Percentiles rank a stretch among this genome's conserved stretches.
These are phyloP conservation scores for Bryconaethiops microstoma DNA, from an alignment of 2,797 vertebrate genomes.

Conservation along the genomic window DNA sequence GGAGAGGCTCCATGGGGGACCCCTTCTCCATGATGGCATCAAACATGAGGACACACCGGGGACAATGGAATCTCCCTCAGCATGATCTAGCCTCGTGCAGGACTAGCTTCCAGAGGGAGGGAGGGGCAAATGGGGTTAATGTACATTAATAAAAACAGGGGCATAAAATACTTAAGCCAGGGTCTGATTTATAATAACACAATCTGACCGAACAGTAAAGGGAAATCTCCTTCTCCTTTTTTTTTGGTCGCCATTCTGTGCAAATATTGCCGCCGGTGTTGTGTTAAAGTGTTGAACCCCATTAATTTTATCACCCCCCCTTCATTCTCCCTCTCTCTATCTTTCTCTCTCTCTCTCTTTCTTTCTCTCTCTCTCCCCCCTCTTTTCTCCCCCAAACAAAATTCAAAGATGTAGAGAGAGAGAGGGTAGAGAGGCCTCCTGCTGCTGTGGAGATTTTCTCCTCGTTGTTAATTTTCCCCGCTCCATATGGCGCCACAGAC, in stretches of 20 bases:
- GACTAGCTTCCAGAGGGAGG: conserved; percentile 59
- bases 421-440: conserved; percentile 82
- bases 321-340: conserved; percentile 30
- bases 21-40: conserved; percentile 72
- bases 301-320: conserved; percentile 99
- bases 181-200: conserved; percentile 88
- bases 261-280: conserved; percentile 98
- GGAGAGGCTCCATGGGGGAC: conserved; percentile 76
- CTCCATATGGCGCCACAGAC: conserved; percentile 99
- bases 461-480: conserved; percentile 99
- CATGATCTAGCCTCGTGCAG: conserved; percentile 67
- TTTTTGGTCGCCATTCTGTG: conserved; percentile 80
- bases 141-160: conserved; percentile 82
- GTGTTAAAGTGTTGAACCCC: conserved; percentile 97
- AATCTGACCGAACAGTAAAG: conserved; percentile 90
- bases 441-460: conserved; percentile 98
- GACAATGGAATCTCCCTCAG: conserved; percentile 80
- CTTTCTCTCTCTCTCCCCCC: conserved; percentile 89
- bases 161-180: conserved; percentile 82
- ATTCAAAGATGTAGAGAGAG: conserved; percentile 88
- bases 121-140: conserved; percentile 72
- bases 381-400: conserved; percentile 62
- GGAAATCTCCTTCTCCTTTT: conserved; percentile 64
- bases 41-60: conserved; percentile 76
- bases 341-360: conserved; percentile 62